A percentile compares a stretch with the other conserved stretches of the same genome.
These are phyloP conservation scores for Astur gentilis DNA, from an alignment of 2,113 vertebrate species.

Conservation along the genomic window DNA sequence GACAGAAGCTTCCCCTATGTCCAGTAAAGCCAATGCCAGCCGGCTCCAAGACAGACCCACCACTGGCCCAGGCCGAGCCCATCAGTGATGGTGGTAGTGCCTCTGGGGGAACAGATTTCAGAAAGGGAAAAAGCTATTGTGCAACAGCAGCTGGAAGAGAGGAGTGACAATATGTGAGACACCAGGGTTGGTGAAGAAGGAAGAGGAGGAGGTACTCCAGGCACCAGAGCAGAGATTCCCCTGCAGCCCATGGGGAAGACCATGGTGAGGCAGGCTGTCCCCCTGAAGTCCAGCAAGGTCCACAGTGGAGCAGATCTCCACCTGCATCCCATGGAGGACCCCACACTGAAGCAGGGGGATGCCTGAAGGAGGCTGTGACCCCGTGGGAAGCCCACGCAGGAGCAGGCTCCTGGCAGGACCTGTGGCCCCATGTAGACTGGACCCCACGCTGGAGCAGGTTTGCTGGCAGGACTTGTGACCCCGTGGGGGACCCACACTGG, in stretches of 20 bases:
- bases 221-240: no score
- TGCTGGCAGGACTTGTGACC: background rate
- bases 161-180: background rate
- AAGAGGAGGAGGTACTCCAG: background rate
- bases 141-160: background rate
- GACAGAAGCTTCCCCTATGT: background rate
- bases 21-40: rapidly evolving
- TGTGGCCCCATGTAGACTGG: no score
- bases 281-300: background rate
- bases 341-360: rapidly evolving
- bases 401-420: background rate
- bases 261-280: background rate
- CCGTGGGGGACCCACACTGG: no score
- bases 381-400: rapidly evolving
- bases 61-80: background rate
- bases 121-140: background rate
- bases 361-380: rapidly evolving
- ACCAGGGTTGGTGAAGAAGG: background rate
- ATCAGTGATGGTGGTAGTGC: rapidly evolving
- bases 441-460: background rate
- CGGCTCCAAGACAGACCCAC: rapidly evolving
- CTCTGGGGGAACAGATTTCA: background rate
- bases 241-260: rapidly evolving
- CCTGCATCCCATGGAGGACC: background rate
- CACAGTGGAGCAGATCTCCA: background rate